phyloP scores from a whole-genome alignment of 2,797 vertebrate species.

The Semotilus atromaculatus region DNA sequence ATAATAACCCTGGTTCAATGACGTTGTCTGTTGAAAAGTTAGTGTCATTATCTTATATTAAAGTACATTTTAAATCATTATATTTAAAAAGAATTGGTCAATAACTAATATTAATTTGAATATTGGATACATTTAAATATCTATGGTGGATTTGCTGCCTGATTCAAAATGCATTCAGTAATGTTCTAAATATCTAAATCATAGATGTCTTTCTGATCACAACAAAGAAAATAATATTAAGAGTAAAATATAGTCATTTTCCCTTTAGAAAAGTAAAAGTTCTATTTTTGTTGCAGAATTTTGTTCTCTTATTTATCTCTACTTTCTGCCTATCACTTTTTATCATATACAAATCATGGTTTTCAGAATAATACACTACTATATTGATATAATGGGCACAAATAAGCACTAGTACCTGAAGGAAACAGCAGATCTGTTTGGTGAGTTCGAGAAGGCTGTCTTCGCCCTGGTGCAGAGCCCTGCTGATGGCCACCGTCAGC shows the following conservation, averaged over 20 bases:
- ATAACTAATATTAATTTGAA: neutral
- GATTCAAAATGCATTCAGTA: no score
- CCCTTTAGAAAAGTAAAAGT: neutral
- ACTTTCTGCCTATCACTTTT: neutral
- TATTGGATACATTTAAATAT: neutral
- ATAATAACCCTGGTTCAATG: neutral
- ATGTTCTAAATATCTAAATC: neutral
- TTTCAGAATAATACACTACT: neutral
- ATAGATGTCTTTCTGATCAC: neutral
- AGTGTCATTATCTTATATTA: neutral
- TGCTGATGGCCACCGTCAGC: slow-evolving; percentile 94
- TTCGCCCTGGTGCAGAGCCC: slow-evolving; percentile 95
- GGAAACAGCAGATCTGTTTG: slow-evolving; percentile 95
- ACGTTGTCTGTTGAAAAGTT: neutral
- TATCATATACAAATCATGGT: neutral
- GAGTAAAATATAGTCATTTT: neutral
- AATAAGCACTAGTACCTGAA: slow-evolving; percentile 81
- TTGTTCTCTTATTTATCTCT: neutral
- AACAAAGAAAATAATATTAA: neutral
- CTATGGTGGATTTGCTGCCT: neutral
- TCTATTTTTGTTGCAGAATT: neutral
- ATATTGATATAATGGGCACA: no score
- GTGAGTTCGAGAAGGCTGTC: slow-evolving; percentile 95
- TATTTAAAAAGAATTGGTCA: neutral
- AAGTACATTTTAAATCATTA: neutral